phyloP scores from a whole-genome alignment of 2,113 vertebrate genomes.

The Columba janthina region DNA sequence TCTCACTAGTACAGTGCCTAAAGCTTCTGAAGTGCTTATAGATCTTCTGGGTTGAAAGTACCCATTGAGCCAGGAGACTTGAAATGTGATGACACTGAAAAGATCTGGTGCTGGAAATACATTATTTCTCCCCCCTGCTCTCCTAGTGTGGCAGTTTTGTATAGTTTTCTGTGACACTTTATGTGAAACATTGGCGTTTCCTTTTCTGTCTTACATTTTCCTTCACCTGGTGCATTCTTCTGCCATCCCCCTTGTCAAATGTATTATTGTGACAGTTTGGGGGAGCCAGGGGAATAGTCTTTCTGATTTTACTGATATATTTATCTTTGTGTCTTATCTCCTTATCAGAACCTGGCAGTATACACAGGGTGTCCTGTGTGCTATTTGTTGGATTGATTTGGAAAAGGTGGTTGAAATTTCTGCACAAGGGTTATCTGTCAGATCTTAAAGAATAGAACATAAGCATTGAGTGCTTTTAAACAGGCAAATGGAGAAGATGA shows the following conservation, averaged over 20 bases:
- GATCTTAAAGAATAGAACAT: neutral
- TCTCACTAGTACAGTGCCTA: neutral
- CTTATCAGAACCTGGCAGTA: neutral
- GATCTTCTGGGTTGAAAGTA: neutral
- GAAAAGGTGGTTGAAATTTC: neutral
- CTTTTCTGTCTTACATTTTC: neutral
- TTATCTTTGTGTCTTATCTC: neutral
- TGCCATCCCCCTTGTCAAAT: neutral
- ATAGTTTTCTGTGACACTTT: neutral
- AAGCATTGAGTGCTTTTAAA: neutral
- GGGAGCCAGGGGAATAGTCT: neutral
- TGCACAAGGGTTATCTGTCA: neutral
- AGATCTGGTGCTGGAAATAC: neutral
- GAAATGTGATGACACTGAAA: neutral
- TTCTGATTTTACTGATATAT: neutral
- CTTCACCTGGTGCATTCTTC: neutral
- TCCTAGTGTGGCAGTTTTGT: neutral
- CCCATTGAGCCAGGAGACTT: neutral
- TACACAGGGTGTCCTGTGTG: accelerated
- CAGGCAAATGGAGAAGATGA: neutral
- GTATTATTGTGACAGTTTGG: neutral
- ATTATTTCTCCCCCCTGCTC: neutral
- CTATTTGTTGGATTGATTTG: neutral
- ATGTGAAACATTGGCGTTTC: neutral
- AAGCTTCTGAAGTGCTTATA: neutral